Conservation (phyloP, 2,113 vertebrate genomes). For the Peromyscus leucopus region DNA sequence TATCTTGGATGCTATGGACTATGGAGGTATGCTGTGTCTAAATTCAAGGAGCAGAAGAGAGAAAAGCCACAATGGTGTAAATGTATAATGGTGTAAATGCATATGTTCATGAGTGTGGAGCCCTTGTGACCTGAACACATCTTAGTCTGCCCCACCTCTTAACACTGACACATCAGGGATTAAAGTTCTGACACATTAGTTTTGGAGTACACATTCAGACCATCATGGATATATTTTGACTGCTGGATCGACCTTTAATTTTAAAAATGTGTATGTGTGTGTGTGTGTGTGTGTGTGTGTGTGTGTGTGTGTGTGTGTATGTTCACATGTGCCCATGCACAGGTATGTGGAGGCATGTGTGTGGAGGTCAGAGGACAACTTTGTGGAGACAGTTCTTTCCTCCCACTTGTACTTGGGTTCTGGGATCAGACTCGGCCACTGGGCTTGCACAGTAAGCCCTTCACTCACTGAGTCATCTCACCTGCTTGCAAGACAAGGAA, state of each 20-base stretch:
- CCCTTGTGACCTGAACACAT: neutral
- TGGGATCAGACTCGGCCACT: neutral
- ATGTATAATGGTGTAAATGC: neutral
- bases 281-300: neutral
- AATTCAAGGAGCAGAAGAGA: neutral
- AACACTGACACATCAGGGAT: neutral
- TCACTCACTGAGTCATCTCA: neutral
- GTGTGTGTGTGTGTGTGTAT: neutral
- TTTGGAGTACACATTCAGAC: neutral
- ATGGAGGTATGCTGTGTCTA: neutral
- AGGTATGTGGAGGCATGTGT: neutral
- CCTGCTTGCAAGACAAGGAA: neutral
- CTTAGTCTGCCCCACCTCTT: too few species aligned
- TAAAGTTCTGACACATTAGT: neutral
- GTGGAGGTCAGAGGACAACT: neutral
- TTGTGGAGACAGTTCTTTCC: neutral
- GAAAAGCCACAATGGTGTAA: neutral
- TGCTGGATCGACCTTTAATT: neutral
- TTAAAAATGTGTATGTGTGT: neutral
- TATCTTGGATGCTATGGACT: neutral
- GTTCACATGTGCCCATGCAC: neutral
- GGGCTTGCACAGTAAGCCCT: neutral
- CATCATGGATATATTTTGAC: neutral
- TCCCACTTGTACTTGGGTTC: neutral
- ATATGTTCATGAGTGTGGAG: too few species aligned